Evolutionary conservation across 2,113 vertebrate species (phyloP), one percentile per base, ranked within the genome.

Genomic region (Vulpes ferrilata): DNA sequence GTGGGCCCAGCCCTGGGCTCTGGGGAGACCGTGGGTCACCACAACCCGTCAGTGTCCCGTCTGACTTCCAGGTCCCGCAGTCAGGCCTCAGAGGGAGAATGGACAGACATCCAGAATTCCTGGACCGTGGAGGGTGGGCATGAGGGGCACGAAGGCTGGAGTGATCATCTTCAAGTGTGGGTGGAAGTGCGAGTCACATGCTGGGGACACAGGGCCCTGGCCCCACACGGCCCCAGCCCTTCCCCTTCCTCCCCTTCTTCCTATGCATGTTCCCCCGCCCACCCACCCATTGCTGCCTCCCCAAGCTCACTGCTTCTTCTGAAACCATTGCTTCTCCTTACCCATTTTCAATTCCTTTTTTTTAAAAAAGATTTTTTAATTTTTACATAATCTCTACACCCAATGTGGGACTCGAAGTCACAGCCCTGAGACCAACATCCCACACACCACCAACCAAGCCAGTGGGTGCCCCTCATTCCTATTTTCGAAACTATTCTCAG

Each of bases 301-400:
- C 27, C 7, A 88, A 20, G 15, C 48, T 23, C 17, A 15, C 2
- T 13, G 6, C 27, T 51, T 65, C 55, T 57, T 65, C 35, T 74
- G 73, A 87, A 51, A 74, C 74, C 82, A 60, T 5, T 16, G 2
- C 7, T 78, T 59, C 73, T 83, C 51, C 67, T 93, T 86, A 43
- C 64, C 93, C 74, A 38, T 82, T 85, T 86, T 76, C 88, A 74
- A 38, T 90, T 94, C 92, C 69, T 48, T 15, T 43, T 16, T 43
- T 43, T 43, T 43, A 43, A 43, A 15, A 76, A 76, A 48, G 38
- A 27, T 27, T 27, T 74, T 12, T 13, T 74, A 32, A 13, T 74
- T 43, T 48, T 27, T 74, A 43, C 5, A 5, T 25, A 11, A 12
- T 74, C 35, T 43, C 71, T 43, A 43, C 22, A 5, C 35, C 19